A percentile compares a stretch with the other conserved stretches of the same genome.
These are phyloP conservation scores for Rhagologus leucostigma DNA, from an alignment of 2,113 vertebrate genomes.

Conservation along the genomic window DNA sequence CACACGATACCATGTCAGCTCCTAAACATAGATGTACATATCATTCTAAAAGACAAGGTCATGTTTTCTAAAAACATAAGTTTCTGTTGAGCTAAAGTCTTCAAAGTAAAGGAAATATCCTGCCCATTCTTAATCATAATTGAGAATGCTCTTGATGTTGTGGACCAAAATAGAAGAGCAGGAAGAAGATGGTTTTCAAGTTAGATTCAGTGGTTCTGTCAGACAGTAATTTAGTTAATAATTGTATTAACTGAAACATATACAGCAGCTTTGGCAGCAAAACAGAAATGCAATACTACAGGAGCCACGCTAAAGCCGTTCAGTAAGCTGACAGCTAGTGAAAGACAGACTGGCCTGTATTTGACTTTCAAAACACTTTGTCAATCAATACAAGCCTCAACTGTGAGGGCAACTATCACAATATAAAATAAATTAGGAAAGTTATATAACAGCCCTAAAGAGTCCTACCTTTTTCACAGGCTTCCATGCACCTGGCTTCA, in stretches of 20 bases:
- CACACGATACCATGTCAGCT: not conserved
- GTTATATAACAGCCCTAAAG: not conserved
- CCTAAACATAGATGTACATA: not conserved
- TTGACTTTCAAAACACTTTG: constrained; percentile 13
- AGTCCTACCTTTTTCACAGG: not conserved
- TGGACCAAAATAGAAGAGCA: not conserved
- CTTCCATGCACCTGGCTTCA: not conserved
- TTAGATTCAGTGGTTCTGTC: not conserved
- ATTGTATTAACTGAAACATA: constrained; percentile 22
- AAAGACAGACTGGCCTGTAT: not conserved
- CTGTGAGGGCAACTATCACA: not conserved
- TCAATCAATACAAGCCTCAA: constrained; percentile 17
- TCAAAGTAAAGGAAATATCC: not conserved
- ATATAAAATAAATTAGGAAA: not conserved
- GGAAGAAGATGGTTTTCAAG: not conserved
- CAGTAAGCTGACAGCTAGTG: not conserved
- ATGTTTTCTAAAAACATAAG: not conserved
- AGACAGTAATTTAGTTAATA: not conserved
- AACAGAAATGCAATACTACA: not conserved
- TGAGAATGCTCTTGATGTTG: not conserved
- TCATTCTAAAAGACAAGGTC: not conserved
- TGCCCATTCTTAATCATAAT: not conserved
- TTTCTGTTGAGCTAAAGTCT: not conserved
- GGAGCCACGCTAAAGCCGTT: not conserved
- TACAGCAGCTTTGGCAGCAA: not conserved